A percentile compares a stretch with the other conserved stretches of the same genome.
phyloP scores from a whole-genome alignment of 2,113 vertebrate genomes.

The Gymnocephalus cernua region DNA sequence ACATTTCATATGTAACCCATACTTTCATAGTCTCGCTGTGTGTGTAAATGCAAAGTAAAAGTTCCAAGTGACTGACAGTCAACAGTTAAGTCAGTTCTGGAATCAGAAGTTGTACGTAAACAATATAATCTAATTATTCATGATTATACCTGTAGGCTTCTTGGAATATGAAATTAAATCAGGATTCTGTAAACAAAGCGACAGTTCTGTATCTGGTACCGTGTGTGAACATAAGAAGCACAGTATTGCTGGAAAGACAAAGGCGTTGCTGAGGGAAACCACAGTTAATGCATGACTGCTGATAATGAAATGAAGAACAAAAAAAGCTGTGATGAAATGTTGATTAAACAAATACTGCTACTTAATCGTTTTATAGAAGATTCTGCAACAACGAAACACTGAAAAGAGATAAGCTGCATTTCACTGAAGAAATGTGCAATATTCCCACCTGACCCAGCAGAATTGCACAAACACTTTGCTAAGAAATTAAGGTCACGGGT shows the following conservation, averaged over 20 bases:
- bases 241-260: neutral
- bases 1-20: neutral
- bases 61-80: neutral
- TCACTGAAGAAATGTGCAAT: neutral
- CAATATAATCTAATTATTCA: neutral
- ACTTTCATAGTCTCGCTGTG: too few relatives aligned
- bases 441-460: neutral
- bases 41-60: neutral
- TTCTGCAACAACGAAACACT: neutral
- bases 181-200: neutral
- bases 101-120: neutral
- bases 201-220: neutral
- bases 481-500: neutral
- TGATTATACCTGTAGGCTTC: neutral
- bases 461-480: neutral
- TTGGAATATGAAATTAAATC: neutral
- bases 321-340: neutral
- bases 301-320: too few relatives aligned
- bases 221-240: neutral
- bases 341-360: neutral
- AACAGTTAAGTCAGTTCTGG: neutral
- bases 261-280: neutral
- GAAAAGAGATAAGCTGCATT: neutral
- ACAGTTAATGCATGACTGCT: neutral
- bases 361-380: neutral